Evolutionary conservation across 2,797 vertebrate species (phyloP).

Genomic region (Coregonus ussuriensis): DNA sequence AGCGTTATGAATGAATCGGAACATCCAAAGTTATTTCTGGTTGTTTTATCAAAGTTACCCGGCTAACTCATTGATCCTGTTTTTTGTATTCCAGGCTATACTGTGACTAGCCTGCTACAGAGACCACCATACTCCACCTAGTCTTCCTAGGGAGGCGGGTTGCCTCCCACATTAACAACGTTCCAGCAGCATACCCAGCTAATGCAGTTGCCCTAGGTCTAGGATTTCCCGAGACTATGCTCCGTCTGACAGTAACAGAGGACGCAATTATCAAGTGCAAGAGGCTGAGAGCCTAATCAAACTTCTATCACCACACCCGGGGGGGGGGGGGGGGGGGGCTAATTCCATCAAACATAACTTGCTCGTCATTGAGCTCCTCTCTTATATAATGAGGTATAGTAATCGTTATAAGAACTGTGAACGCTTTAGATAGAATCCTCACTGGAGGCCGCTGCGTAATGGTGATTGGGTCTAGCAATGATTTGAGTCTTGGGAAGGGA

Average conservation of each 20-base stretch:
- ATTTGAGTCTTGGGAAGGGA: not conserved
- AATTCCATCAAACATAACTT: constrained; percentile 23
- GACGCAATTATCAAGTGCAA: constrained; percentile 14
- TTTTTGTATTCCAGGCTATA: no score
- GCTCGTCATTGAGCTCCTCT: constrained; percentile 7
- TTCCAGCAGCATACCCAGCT: no score
- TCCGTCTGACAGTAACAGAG: constrained; percentile 10
- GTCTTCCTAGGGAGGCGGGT: no score
- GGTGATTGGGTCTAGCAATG: not conserved
- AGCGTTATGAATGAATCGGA: no score
- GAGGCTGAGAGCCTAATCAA: constrained; percentile 15
- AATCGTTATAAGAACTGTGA: constrained; percentile 4
- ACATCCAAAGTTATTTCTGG: no score
- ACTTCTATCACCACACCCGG: constrained; percentile 17
- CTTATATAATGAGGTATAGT: constrained; percentile 41
- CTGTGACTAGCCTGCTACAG: not conserved
- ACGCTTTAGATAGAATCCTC: constrained; percentile 28
- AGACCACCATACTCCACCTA: not conserved
- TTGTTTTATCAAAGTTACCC: no score
- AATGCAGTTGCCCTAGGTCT: no score
- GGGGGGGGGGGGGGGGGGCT: constrained; percentile 1
- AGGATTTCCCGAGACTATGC: no score
- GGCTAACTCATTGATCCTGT: no score
- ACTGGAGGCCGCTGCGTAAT: constrained; percentile 18
- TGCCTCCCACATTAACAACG: no score